These are phyloP conservation scores for Coryphaenoides rupestris DNA, from an alignment of 2,113 vertebrate species.

Conservation along the genomic window DNA sequence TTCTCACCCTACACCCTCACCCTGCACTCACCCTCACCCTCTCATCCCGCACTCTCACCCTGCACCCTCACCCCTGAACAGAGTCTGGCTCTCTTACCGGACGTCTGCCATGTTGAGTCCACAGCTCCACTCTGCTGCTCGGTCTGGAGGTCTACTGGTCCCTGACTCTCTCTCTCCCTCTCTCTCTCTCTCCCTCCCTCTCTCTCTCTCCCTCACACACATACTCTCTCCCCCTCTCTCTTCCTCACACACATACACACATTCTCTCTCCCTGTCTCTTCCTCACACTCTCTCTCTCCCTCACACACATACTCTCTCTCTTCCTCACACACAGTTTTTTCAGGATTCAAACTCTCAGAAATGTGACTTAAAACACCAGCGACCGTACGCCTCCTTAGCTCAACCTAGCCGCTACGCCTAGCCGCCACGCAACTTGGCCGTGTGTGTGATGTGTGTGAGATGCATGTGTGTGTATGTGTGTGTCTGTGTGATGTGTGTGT, in stretches of 20 bases:
- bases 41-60: no score
- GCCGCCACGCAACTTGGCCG: neutral
- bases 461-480: no score
- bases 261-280: slow-evolving; percentile 19
- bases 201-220: slow-evolving; percentile 37
- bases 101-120: no score
- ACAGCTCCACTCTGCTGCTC: no score
- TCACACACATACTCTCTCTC: neutral
- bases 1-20: no score
- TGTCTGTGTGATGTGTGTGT: neutral
- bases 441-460: neutral
- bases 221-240: slow-evolving; percentile 16
- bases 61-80: no score
- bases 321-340: slow-evolving; percentile 50
- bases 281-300: slow-evolving; percentile 18
- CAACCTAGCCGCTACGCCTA: neutral
- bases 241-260: no score
- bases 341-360: slow-evolving; percentile 46
- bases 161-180: slow-evolving; percentile 4
- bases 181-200: neutral
- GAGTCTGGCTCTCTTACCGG: no score
- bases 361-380: slow-evolving; percentile 46
- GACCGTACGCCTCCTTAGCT: slow-evolving; percentile 30
- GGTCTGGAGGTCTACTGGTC: no score
- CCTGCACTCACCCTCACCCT: no score